These are phyloP conservation scores for Tetrao urogallus DNA, from an alignment of 2,113 vertebrate species.

Conservation along the genomic window DNA sequence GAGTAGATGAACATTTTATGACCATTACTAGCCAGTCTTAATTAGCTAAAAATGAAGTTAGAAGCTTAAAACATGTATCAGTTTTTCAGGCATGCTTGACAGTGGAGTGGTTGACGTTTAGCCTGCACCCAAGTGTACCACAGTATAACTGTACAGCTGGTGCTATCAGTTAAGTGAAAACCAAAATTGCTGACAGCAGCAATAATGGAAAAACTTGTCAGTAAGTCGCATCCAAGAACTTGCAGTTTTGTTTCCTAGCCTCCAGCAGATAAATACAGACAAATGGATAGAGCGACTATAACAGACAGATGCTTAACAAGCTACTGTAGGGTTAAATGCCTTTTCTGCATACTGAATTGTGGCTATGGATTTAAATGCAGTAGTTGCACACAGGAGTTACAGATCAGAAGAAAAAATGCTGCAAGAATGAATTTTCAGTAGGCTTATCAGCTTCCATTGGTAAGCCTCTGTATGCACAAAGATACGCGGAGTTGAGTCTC, in stretches of 20 bases:
- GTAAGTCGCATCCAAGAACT: not conserved
- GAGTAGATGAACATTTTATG: accelerated
- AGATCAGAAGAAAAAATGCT: not conserved
- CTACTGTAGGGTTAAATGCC: not conserved
- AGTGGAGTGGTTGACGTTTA: not conserved
- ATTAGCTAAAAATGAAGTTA: not conserved
- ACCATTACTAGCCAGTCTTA: not conserved
- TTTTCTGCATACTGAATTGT: not conserved
- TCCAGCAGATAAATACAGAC: not conserved
- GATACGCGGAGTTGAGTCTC: constrained; percentile 13
- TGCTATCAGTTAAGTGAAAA: not conserved
- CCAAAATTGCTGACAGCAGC: not conserved
- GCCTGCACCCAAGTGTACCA: not conserved
- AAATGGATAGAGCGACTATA: not conserved
- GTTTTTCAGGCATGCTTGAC: not conserved
- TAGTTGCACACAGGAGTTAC: not conserved
- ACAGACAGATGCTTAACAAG: not conserved
- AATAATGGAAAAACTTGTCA: not conserved
- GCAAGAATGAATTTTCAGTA: not conserved
- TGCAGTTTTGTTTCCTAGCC: not conserved
- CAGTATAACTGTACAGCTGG: not conserved
- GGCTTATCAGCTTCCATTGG: not conserved
- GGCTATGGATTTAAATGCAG: not conserved
- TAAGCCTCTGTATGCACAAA: not conserved
- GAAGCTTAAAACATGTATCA: not conserved